Evolutionary conservation across 2,888 invertebrate species (phyloP).

Genomic region (Aquatica leii): DNA sequence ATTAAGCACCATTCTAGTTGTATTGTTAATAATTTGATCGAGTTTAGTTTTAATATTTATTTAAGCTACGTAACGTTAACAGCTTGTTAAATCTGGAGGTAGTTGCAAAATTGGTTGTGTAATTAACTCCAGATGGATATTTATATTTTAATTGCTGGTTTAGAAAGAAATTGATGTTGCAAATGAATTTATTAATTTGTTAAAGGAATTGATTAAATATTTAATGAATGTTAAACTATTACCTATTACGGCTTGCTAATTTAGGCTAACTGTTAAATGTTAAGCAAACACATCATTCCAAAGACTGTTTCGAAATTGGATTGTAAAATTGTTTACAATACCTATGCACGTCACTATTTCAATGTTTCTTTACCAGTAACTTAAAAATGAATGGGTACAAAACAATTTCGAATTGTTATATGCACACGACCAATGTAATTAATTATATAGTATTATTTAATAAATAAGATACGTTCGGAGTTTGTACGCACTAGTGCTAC

Average conservation of each 20-base stretch:
- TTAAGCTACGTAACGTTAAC: neutral
- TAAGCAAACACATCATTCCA: conserved; percentile 46
- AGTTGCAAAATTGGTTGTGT: neutral
- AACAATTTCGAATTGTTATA: conserved; percentile 46
- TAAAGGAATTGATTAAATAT: conserved; percentile 38
- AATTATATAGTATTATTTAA: conserved; percentile 40
- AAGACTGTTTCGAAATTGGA: conserved; percentile 52
- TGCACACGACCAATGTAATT: conserved; percentile 46
- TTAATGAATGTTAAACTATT: conserved; percentile 33
- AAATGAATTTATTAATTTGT: conserved; percentile 28
- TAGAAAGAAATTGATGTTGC: conserved; percentile 25
- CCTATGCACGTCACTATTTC: conserved; percentile 6
- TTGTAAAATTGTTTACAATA: conserved; percentile 34
- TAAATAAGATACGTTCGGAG: conserved; percentile 20
- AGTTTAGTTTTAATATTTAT: conserved; percentile 4
- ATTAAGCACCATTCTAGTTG: conserved; percentile 43
- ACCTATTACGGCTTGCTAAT: conserved; percentile 28
- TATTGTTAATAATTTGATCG: neutral
- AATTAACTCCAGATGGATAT: conserved; percentile 3
- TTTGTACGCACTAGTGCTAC: conserved; percentile 24
- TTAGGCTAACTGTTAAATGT: conserved; percentile 36
- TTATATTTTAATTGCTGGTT: conserved; percentile 21
- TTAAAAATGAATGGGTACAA: conserved; percentile 30
- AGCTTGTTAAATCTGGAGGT: neutral
- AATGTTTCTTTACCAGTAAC: conserved; percentile 14